Evolutionary conservation across 2,888 invertebrate genomes (phyloP), one percentile per base, ranked within the genome.

Genomic region (Zelleria hepariella): DNA sequence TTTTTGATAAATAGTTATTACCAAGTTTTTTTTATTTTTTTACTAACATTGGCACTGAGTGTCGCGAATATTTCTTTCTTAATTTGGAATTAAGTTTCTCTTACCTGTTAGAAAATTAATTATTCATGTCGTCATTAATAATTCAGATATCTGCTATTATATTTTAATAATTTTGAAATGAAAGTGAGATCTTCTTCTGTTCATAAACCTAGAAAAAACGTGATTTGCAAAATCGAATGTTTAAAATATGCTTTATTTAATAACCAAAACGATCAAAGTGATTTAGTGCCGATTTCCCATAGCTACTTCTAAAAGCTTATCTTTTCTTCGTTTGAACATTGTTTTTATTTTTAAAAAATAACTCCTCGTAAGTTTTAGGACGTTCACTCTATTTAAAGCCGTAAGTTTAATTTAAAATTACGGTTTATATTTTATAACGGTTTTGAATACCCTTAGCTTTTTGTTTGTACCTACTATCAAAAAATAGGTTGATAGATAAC

Each of bases 1-100:
- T 42, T 49, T 51, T 56, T n/a, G n/a, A n/a, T n/a, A n/a, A 51
- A 55, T 27, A 47, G 55, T 58, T 42, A 42, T 15, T 42, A 15
- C 15, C 10, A 15, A 15, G 15, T 42, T 42, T 42, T 42, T 15
- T 15, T 2, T 15, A 42, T 42, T 42, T 10, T 15, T 15, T 42
- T 42, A 42, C 4, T 3, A 10, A 15, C 32, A 15, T 0, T 15
- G 32, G 15, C 15, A 42, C 32, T 42, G 32, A 15, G 32, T 42
- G 32, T 10, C 32, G 10, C 15, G 15, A 42, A 42, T 15, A 15
- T 6, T 20, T 20, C 51, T 51, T 51, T 23, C 42, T 6, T 51
- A 18, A 21, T 21, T 51, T 20, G 18, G 8, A 51, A 51, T 20
- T 20, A 8, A 5, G 15, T 23, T 23, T 51, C 23, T 42, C 32